Percentiles rank a stretch among this genome's conserved stretches.
Conservation (phyloP, 2,113 vertebrate genomes). For the Sturnus vulgaris region DNA sequence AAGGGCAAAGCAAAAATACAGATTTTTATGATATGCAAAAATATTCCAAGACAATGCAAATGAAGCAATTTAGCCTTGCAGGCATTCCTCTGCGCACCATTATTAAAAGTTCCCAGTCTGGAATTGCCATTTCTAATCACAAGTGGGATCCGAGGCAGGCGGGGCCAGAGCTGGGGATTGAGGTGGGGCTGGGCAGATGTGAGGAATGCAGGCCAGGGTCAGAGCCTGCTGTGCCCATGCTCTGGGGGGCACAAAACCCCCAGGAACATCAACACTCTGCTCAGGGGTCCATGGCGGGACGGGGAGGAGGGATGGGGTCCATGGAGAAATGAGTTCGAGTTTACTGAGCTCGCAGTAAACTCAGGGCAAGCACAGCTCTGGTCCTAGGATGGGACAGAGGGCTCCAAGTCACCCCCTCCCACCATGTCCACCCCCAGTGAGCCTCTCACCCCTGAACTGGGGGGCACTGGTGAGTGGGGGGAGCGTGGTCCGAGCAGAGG, state of each 20-base stretch:
- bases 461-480: neutral
- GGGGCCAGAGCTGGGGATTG: neutral
- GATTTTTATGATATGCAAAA: constrained; percentile 49
- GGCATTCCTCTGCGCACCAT: neutral
- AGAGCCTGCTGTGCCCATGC: fast-evolving
- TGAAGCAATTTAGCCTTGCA: constrained; percentile 36
- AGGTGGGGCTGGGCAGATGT: neutral
- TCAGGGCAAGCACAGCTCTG: neutral
- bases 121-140: neutral
- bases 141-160: neutral
- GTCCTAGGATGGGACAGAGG: neutral
- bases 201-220: neutral
- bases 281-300: neutral
- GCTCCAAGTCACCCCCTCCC: neutral
- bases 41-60: constrained; percentile 59
- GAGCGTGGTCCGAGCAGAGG: fast-evolving
- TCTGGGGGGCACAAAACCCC: neutral
- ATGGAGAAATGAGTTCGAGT: fast-evolving
- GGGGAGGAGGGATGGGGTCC: fast-evolving
- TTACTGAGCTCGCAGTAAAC: neutral
- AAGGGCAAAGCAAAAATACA: neutral
- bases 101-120: constrained; percentile 6
- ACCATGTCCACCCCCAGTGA: fast-evolving
- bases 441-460: neutral
- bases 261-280: neutral